Evolutionary conservation across 2,797 vertebrate genomes (phyloP), one percentile per base, ranked within the genome.

Genomic region (Eutrigla gurnardus): DNA sequence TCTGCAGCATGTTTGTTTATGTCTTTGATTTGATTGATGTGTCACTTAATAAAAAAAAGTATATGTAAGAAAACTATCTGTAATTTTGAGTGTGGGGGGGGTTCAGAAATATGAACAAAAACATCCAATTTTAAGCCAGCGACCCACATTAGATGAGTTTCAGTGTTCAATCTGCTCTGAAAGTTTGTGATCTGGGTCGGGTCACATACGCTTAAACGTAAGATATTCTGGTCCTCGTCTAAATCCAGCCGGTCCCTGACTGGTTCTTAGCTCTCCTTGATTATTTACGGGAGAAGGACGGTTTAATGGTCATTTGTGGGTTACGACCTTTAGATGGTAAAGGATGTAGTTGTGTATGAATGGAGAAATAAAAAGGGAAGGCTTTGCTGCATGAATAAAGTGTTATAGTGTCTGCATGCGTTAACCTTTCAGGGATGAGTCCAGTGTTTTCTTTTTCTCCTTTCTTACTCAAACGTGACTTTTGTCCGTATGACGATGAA

Each of bases 141-240:
- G 60, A 75, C 45, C 39, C 43, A 58, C 10, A 78, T 78, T 37
- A 37, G 33, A 68, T 82, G 55, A 13, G 46, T 62, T 73, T 12
- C 36, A 75, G 43, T 73, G n/a, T 78, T 64, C 64, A 64, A 49
- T 77, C 57, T 50, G 62, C 57, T 70, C 33, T 63, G 33, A 53
- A 73, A 70, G 42, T 64, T 57, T 64, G n/a, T 8, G 49, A 80
- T 75, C 46, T 80, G 71, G 58, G 57, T 49, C 67, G 12, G 55
- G 54, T 65, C 54, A 54, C 6, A 58, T 45, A 65, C 40, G 52
- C 33, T 78, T 6, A 62, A 49, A 75, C 73, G 52, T 70, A 55
- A 69, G 65, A 61, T 76, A 55, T 84, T 63, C 66, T 58, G 60
- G 36, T 74, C 46, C n/a, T 14, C 25, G 68, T 70, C n/a, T 62